These are phyloP conservation scores for Mythimna impura DNA, from an alignment of 2,888 invertebrate genomes.

Conservation along the genomic window DNA sequence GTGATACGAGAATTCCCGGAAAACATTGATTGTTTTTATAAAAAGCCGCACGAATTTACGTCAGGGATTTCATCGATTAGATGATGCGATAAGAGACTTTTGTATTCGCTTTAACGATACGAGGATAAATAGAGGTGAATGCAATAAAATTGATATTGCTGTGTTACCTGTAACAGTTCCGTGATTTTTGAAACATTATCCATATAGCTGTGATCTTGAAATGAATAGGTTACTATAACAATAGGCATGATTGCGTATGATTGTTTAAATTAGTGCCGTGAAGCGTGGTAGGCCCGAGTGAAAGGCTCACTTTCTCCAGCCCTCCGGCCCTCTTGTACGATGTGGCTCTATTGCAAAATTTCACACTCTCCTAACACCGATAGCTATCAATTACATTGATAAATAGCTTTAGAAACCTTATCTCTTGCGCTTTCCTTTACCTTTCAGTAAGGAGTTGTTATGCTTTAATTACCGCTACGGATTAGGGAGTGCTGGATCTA, in stretches of 20 bases:
- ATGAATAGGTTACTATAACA: slow-evolving; percentile 68
- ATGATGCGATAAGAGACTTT: slow-evolving; percentile 59
- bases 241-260: slow-evolving; percentile 79
- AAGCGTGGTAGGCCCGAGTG: slow-evolving; percentile 80
- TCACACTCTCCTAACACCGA: slow-evolving; percentile 82
- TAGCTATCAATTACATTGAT: slow-evolving; percentile 83
- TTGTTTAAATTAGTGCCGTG: slow-evolving; percentile 82
- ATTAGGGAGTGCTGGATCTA: slow-evolving; percentile 22
- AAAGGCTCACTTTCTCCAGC: slow-evolving; percentile 89
- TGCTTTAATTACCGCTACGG: slow-evolving; percentile 35
- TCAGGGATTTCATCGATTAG: slow-evolving; percentile 63
- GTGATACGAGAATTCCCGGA: slow-evolving; percentile 40
- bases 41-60: slow-evolving; percentile 52
- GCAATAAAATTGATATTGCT: slow-evolving; percentile 40
- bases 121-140: slow-evolving; percentile 45
- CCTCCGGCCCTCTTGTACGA: slow-evolving; percentile 85
- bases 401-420: slow-evolving; percentile 78
- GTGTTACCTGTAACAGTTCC: slow-evolving; percentile 46
- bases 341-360: slow-evolving; percentile 85
- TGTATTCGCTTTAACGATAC: slow-evolving; percentile 47
- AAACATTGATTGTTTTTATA: slow-evolving; percentile 51
- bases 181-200: slow-evolving; percentile 56
- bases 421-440: slow-evolving; percentile 72
- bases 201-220: slow-evolving; percentile 59
- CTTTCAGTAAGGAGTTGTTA: slow-evolving; percentile 46